Percentiles rank a stretch among this genome's conserved stretches.
Conservation (phyloP, 2,797 vertebrate genomes). For the Enteromius thamalakanensis region DNA sequence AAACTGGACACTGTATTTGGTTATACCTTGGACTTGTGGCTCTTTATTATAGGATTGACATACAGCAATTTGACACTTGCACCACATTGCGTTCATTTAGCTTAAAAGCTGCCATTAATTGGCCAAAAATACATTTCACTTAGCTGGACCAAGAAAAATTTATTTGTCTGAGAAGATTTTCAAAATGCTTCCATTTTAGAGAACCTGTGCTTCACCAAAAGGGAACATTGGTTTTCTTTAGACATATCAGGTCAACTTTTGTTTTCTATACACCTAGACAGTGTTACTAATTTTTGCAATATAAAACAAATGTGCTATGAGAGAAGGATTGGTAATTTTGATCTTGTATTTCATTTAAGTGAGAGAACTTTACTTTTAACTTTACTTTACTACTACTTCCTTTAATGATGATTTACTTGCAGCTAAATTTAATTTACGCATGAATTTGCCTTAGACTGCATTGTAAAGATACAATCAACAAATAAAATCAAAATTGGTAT, state of each 20-base stretch:
- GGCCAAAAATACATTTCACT: not conserved
- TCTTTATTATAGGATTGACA: slow-evolving; percentile 7
- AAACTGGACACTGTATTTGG: not conserved
- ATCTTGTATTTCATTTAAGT: not conserved
- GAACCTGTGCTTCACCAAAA: not conserved
- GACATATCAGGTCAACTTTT: not conserved
- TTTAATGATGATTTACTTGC: not conserved
- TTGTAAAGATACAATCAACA: not conserved
- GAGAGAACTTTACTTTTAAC: not conserved
- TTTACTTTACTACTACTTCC: not conserved
- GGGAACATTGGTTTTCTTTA: not conserved
- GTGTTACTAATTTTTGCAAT: not conserved
- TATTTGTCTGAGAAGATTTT: not conserved
- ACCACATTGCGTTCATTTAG: not conserved
- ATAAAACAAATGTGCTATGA: not conserved
- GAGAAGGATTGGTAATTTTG: not conserved
- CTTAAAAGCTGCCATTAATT: slow-evolving; percentile 7
- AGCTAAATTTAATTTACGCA: not conserved
- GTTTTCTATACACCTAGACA: not conserved
- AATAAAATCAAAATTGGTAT: not conserved
- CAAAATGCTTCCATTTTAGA: not conserved
- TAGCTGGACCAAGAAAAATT: not conserved
- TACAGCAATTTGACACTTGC: not conserved
- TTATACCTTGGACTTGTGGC: not conserved
- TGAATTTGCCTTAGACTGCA: not conserved